A percentile compares a stretch with the other conserved stretches of the same genome.
phyloP scores from a whole-genome alignment of 2,797 vertebrate species.

The Acrocephalus scirpaceus region DNA sequence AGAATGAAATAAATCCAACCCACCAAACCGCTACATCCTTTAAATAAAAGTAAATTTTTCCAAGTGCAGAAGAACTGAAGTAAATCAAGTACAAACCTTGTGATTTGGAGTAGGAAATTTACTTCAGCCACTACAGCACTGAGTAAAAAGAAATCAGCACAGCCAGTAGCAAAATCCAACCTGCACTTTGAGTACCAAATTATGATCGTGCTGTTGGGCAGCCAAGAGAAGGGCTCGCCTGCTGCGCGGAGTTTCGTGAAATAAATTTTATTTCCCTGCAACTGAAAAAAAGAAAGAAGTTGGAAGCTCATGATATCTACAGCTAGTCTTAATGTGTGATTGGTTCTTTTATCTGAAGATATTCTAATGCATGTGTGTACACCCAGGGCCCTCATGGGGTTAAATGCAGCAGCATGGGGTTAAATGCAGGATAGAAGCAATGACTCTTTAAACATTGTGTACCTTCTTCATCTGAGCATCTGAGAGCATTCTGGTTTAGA shows the following conservation, averaged over 20 bases:
- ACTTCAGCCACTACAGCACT: background rate
- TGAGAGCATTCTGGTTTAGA: background rate
- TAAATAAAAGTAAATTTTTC: background rate
- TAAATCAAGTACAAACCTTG: background rate
- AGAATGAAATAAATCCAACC: background rate
- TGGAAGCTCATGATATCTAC: background rate
- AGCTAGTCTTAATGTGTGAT: background rate
- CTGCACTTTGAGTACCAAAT: background rate
- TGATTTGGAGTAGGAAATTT: background rate
- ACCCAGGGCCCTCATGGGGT: background rate
- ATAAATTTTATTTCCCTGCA: background rate
- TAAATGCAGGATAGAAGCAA: background rate
- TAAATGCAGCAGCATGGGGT: background rate
- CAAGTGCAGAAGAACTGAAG: background rate
- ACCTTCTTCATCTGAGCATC: background rate
- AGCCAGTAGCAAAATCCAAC: background rate
- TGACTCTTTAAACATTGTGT: background rate
- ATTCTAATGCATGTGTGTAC: no score
- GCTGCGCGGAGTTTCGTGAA: background rate
- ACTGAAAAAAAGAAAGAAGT: background rate
- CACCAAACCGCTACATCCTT: background rate
- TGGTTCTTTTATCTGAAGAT: background rate
- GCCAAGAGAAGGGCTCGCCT: background rate
- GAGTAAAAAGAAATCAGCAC: background rate
- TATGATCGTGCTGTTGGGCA: background rate